Evolutionary conservation across 2,113 vertebrate genomes (phyloP).

Genomic region (Platichthys stellatus): DNA sequence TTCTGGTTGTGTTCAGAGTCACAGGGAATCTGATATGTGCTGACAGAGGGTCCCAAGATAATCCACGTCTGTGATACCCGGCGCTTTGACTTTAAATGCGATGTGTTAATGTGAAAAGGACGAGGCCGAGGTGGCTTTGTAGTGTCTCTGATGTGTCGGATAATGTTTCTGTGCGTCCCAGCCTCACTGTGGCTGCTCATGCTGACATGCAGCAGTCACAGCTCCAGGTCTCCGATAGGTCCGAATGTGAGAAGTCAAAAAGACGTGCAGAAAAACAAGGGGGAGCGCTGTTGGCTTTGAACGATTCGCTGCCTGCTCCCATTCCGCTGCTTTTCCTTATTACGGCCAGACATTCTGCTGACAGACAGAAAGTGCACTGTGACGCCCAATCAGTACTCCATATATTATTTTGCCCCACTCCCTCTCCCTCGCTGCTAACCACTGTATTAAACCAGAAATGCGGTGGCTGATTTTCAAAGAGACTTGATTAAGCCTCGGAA

Average conservation of each 20-base stretch:
- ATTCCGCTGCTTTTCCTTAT: conserved; percentile 69
- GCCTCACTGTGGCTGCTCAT: conserved; percentile 28
- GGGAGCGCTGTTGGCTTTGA: conserved; percentile 50
- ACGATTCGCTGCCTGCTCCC: conserved; percentile 25
- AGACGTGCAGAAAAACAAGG: background rate
- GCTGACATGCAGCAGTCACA: conserved; percentile 34
- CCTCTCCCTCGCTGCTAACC: conserved; percentile 34
- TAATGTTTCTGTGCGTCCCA: conserved; percentile 30
- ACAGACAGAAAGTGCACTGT: conserved; percentile 54
- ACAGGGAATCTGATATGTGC: conserved; percentile 5
- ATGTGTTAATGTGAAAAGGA: conserved; percentile 39
- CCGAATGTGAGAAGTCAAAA: conserved; percentile 18
- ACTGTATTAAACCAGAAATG: conserved; percentile 72
- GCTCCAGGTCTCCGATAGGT: conserved; percentile 21
- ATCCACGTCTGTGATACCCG: background rate
- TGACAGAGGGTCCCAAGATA: conserved; percentile 11
- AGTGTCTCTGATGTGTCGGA: conserved; percentile 44
- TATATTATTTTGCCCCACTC: conserved; percentile 63
- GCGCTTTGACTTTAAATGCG: conserved; percentile 32
- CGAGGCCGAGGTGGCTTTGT: conserved; percentile 21
- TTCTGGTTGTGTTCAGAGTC: conserved; percentile 11
- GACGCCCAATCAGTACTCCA: conserved; percentile 59
- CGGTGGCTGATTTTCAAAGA: conserved; percentile 68
- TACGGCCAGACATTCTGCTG: conserved; percentile 64
- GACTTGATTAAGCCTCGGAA: conserved; percentile 76